Base-by-base conservation (phyloP, 2,113 vertebrate genomes). In the Passer montanus region DNA sequence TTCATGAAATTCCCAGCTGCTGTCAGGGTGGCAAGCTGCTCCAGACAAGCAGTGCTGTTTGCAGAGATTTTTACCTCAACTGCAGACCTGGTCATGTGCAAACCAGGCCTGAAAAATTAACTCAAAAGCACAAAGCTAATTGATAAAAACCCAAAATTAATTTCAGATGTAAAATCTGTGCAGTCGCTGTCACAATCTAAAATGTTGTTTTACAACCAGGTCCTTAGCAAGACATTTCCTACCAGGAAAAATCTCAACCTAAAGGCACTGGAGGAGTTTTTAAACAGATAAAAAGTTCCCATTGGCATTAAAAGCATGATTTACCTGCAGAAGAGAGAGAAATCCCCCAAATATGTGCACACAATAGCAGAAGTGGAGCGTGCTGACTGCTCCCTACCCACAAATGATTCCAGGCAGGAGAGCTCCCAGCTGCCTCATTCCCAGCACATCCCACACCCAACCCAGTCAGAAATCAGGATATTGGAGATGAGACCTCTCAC, bases 351-450 rank as follows among this genome's bases (percentile, higher is more conserved):
- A 35, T 33, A 69, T 2, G 52, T 70, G 90, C 84, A 63, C 64
- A n/a, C 46, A 53, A 63, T 1, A 60, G 33, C 10, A 33, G 81
- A 21, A 22, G 13, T 6, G 31, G 7, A 77, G 63, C 2, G 0
- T 30, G 86, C 67, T 53, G 74, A 9, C 77, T 56, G 43, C 1
- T 81, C 73, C 78, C 55, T 9, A 0, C 0, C 72, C 77, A 47
- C 14, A 43, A 59, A 27, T 0, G 19, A 90, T 63, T 50, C 4
- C 91, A 87, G 10, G 59, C 79, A 69, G 62, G 39, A 87, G 41
- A 88, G 70, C 83, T 77, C 41, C 86, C 74, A 81, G 87, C 90
- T 81, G 43, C 49, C 91, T 84, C 56, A 16, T 56, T 27, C 64
- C 2, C 53, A 39, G 10, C 46, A 39, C 6, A 30, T 62, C 87